phyloP scores from a whole-genome alignment of 2,888 invertebrate genomes.

The Mythimna lalbum region DNA sequence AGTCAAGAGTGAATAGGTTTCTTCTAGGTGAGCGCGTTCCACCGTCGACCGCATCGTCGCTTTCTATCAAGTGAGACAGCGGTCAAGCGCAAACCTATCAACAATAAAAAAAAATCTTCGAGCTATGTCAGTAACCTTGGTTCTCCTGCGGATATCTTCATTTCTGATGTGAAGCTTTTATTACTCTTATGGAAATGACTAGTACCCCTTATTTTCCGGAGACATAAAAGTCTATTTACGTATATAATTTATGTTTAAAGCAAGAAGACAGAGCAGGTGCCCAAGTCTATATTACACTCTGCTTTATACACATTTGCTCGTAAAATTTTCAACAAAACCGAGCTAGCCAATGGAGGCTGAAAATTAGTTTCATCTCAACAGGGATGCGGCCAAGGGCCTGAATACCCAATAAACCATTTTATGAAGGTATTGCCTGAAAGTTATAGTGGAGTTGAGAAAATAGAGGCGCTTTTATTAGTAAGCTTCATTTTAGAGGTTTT shows the following conservation, averaged over 20 bases:
- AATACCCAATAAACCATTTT: conserved; percentile 55
- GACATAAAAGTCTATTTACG: background rate
- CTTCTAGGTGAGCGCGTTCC: no score
- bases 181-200: background rate
- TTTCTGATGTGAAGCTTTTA: background rate
- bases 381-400: conserved; percentile 32
- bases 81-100: no score
- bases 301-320: conserved; percentile 11
- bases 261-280: conserved; percentile 7
- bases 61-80: no score
- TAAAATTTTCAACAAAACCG: conserved; percentile 27
- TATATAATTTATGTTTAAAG: conserved; percentile 1
- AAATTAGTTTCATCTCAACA: conserved; percentile 48
- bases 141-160: no score
- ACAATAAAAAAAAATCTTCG: no score
- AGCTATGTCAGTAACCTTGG: no score
- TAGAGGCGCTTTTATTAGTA: conserved; percentile 41
- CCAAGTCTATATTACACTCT: background rate
- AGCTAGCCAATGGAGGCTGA: conserved; percentile 9
- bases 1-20: no score
- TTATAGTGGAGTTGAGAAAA: conserved; percentile 52
- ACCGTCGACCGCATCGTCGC: no score
- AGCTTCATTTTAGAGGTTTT: conserved; percentile 11
- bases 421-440: conserved; percentile 52
- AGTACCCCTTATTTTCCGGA: background rate